Conservation (phyloP, 2,888 invertebrate genomes). For the Laspeyria flexula region DNA sequence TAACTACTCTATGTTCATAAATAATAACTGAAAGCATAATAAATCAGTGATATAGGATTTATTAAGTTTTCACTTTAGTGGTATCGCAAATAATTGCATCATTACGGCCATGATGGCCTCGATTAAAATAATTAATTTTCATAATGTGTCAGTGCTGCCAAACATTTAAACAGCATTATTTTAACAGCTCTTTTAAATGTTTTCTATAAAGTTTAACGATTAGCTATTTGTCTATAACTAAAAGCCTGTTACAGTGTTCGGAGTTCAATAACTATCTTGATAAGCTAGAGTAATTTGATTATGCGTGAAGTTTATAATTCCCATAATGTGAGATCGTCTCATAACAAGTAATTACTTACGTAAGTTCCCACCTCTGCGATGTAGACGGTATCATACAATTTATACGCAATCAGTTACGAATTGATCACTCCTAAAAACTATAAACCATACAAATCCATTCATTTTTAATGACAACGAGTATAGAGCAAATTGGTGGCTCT, state of each 20-base stretch:
- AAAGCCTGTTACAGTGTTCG: constrained; percentile 6
- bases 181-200: background rate
- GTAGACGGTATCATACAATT: constrained; percentile 20
- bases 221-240: background rate
- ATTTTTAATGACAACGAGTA: constrained; percentile 47
- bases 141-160: constrained; percentile 10
- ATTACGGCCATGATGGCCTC: constrained; percentile 4
- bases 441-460: constrained; percentile 39
- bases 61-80: constrained; percentile 11
- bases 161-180: background rate
- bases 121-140: constrained; percentile 22
- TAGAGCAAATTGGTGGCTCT: constrained; percentile 41
- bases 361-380: constrained; percentile 37
- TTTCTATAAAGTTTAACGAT: background rate
- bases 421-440: constrained; percentile 41
- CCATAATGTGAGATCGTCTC: constrained; percentile 27
- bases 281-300: constrained; percentile 11
- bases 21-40: background rate
- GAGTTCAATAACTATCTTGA: constrained; percentile 6
- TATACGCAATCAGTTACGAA: constrained; percentile 38
- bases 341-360: constrained; percentile 43
- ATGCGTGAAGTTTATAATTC: constrained; percentile 23
- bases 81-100: constrained; percentile 16
- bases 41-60: constrained; percentile 1
- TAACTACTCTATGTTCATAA: background rate